phyloP scores from a whole-genome alignment of 2,888 invertebrate species.

The Ischnus inquisitorius region DNA sequence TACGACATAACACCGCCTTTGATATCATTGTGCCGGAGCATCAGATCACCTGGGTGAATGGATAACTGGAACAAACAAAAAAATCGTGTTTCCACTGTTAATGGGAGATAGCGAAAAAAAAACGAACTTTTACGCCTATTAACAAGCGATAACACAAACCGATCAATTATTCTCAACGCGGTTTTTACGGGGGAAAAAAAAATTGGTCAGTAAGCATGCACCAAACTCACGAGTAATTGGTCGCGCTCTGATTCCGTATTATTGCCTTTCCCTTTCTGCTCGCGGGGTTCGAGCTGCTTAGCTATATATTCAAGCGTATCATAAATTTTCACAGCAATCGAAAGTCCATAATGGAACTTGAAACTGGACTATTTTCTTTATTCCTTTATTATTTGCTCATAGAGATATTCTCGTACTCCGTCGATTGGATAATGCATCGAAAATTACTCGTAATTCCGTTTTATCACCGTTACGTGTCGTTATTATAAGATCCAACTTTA shows the following conservation, averaged over 20 bases:
- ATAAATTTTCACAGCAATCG: slow-evolving; percentile 58
- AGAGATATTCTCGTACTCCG: background rate
- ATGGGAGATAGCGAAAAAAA: slow-evolving; percentile 62
- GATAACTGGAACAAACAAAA: slow-evolving; percentile 47
- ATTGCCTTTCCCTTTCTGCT: slow-evolving; percentile 68
- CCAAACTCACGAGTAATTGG: slow-evolving; percentile 61
- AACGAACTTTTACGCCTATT: slow-evolving; percentile 16
- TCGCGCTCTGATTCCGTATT: slow-evolving; percentile 66
- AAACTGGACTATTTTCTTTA: background rate
- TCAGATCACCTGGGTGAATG: slow-evolving; percentile 77
- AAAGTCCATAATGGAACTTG: slow-evolving; percentile 48
- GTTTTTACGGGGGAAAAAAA: background rate
- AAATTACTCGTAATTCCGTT: background rate
- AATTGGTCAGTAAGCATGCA: slow-evolving; percentile 46
- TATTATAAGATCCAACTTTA: slow-evolving; percentile 1
- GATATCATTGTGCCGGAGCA: slow-evolving; percentile 81
- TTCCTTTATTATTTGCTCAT: background rate
- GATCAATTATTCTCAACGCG: slow-evolving; percentile 6
- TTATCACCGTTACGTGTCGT: background rate
- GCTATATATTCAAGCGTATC: slow-evolving; percentile 38
- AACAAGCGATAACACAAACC: slow-evolving; percentile 11
- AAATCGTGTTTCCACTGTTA: slow-evolving; percentile 59
- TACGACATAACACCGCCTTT: slow-evolving; percentile 74
- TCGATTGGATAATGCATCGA: background rate
- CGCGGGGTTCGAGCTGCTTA: slow-evolving; percentile 42